Base-by-base conservation (phyloP, 1,140 invertebrate genomes). In the Drosophila yakuba region DNA sequence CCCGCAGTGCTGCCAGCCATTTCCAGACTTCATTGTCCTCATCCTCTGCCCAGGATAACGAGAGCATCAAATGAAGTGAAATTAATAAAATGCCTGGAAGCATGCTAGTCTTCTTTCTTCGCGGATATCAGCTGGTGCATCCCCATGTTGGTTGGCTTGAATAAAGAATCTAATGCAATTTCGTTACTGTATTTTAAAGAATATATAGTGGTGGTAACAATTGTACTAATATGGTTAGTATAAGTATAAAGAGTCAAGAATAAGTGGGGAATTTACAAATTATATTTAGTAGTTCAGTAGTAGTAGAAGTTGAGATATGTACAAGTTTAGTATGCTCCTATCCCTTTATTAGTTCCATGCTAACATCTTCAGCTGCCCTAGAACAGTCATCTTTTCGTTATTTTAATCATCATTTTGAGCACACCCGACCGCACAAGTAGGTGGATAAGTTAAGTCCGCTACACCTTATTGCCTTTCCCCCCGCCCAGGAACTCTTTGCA, bases 381-480 rank as follows among this genome's bases (percentile, higher is more conserved):
- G 28, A 3, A 2, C 28, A 35, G 43, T 66, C 66, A 66, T 88
- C 71, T 76, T 86, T 82, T 62, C 67, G 75, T 72, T 86, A 89
- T 83, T 88, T 89, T 88, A 89, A 89, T 84, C 84, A 90, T 89
- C 69, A 78, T 80, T 73, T 78, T 54, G 77, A 79, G 79, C 59
- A 64, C 72, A 71, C 58, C 72, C 59, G 64, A 55, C 35, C 78
- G 67, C 71, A 69, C 58, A 23, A 38, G 41, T 15, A 52, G 12
- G 51, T 44, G 60, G 47, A 41, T 55, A 43, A 77, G 74, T 48
- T 56, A 71, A 75, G 64, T 68, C 23, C 25, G 58, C 51, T 39
- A 45, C 23, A 28, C 20, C 60, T 36, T 64, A 35, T 45, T 45
- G 47, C n/a, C 20, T 17, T 20, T 15, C 3, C 15, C 3, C 32